These are phyloP conservation scores for Tolypeutes matacus DNA, from an alignment of 2,797 vertebrate species.

Conservation along the genomic window DNA sequence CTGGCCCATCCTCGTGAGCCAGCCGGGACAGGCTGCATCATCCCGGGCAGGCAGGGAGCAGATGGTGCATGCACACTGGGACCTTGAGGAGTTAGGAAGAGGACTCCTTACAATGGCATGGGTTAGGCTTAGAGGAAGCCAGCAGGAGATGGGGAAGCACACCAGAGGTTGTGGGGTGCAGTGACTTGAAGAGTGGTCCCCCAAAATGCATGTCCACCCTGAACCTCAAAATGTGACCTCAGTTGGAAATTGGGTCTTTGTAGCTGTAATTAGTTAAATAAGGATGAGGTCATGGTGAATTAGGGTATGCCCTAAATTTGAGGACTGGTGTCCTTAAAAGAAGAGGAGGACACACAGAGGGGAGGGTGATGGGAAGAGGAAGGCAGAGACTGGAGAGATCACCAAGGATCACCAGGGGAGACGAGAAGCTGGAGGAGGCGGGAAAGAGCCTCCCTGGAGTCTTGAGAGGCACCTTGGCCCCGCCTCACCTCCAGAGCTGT, in stretches of 20 bases:
- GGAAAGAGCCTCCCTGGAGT: too few species aligned
- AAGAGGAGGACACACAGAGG: too few species aligned
- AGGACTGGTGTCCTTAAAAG: neutral
- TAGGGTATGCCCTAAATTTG: too few species aligned
- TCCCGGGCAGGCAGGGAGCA: neutral
- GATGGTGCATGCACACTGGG: accelerated
- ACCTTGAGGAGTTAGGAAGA: neutral
- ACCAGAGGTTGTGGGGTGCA: accelerated
- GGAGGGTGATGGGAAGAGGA: too few species aligned
- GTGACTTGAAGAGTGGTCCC: neutral
- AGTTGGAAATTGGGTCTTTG: neutral
- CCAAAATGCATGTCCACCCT: neutral
- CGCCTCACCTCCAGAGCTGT: too few species aligned
- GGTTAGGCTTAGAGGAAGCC: neutral
- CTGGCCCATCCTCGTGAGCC: neutral
- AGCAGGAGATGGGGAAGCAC: accelerated
- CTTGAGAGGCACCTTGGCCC: too few species aligned
- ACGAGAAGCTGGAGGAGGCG: too few species aligned
- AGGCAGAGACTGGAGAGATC: too few species aligned
- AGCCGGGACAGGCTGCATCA: neutral
- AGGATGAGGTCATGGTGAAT: neutral
- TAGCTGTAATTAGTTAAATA: too few species aligned
- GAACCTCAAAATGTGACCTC: neutral
- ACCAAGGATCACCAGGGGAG: too few species aligned
- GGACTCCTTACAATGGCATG: too few species aligned